These are phyloP conservation scores for Malurus splendens DNA, from an alignment of 2,797 vertebrate species.

Conservation along the genomic window DNA sequence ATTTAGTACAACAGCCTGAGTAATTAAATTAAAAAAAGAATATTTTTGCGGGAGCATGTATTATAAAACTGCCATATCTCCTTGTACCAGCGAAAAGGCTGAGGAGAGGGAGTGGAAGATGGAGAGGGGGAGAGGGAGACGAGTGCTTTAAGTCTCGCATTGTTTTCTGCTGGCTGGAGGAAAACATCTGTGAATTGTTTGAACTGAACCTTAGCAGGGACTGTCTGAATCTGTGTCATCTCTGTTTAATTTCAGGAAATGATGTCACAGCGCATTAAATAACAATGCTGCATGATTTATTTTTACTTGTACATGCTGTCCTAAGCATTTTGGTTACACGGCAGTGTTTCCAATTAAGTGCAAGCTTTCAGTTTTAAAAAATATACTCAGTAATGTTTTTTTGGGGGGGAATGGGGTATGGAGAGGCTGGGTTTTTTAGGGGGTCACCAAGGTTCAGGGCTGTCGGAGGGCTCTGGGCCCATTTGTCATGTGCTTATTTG, in stretches of 20 bases:
- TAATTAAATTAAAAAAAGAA: slow-evolving; percentile 66
- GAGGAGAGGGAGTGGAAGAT: not conserved
- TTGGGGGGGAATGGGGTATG: not conserved
- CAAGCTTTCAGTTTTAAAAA: slow-evolving; percentile 59
- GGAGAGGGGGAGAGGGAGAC: not conserved
- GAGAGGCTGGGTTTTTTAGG: slow-evolving; percentile 67
- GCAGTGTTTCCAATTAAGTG: slow-evolving; percentile 72
- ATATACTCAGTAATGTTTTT: slow-evolving; percentile 58
- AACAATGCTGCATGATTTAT: slow-evolving; percentile 71
- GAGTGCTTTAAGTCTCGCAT: slow-evolving; percentile 61
- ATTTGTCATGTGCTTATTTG: slow-evolving; percentile 88
- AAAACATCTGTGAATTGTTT: slow-evolving; percentile 93
- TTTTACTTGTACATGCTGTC: slow-evolving; percentile 70
- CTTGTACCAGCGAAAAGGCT: slow-evolving; percentile 48
- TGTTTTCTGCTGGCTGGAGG: slow-evolving; percentile 75
- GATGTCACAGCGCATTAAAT: slow-evolving; percentile 75
- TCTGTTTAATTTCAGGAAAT: slow-evolving; percentile 80
- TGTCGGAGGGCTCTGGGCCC: slow-evolving; percentile 80
- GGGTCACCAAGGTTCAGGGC: slow-evolving; percentile 82
- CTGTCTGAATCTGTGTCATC: slow-evolving; percentile 73
- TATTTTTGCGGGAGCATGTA: slow-evolving; percentile 53
- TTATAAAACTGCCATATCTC: slow-evolving; percentile 65
- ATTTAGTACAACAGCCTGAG: slow-evolving; percentile 59
- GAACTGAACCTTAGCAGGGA: slow-evolving; percentile 72
- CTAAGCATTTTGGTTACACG: slow-evolving; percentile 65